These are phyloP conservation scores for Callipepla californica DNA, from an alignment of 2,113 vertebrate species.

Conservation along the genomic window DNA sequence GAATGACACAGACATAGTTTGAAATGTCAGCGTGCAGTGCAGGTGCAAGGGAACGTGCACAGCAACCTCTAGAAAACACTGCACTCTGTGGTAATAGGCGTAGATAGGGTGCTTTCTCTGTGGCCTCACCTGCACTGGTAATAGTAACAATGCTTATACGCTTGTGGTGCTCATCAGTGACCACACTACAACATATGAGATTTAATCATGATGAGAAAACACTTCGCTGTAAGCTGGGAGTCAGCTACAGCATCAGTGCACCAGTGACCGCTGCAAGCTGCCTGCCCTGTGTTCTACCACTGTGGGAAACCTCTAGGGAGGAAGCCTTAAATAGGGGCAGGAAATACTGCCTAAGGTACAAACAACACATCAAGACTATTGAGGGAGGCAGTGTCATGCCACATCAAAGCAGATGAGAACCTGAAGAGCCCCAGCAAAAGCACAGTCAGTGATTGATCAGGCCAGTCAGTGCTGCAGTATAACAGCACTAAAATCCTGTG, in stretches of 20 bases:
- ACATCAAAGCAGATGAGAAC: background rate
- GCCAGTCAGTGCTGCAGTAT: background rate
- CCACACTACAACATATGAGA: background rate
- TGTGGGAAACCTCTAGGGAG: background rate
- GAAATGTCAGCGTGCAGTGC: rapidly evolving
- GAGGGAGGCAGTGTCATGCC: background rate
- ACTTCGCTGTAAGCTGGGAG: background rate
- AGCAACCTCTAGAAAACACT: background rate
- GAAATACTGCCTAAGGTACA: background rate
- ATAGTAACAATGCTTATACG: rapidly evolving
- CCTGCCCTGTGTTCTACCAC: rapidly evolving
- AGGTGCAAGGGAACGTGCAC: background rate
- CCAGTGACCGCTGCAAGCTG: background rate
- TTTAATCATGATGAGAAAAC: background rate
- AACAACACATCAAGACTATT: background rate
- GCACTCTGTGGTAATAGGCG: background rate
- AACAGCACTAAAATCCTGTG: background rate
- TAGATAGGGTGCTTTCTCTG: background rate
- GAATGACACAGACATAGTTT: background rate
- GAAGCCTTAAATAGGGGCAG: background rate
- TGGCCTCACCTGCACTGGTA: background rate
- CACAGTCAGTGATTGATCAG: background rate
- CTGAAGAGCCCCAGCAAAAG: background rate
- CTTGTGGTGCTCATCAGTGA: background rate
- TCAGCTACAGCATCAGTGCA: background rate